Conservation (phyloP, 2,888 invertebrate genomes). For the Hanleya hanleyi region DNA sequence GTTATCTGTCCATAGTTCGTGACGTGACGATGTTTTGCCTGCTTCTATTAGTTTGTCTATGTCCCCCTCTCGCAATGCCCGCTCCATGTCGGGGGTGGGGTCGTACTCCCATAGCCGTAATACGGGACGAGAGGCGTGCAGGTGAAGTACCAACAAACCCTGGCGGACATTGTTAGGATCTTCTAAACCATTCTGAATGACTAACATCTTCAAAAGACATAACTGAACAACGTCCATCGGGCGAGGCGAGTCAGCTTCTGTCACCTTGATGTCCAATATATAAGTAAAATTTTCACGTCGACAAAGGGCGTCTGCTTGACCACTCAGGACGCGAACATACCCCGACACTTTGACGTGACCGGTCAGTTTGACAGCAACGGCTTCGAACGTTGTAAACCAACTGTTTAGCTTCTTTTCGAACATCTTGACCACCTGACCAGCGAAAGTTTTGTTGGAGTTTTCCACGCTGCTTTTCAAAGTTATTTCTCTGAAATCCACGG, state of each 20-base stretch:
- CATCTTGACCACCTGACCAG: slow-evolving; percentile 51
- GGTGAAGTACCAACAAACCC: slow-evolving; percentile 53
- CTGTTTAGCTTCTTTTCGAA: slow-evolving; percentile 56
- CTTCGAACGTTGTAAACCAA: slow-evolving; percentile 60
- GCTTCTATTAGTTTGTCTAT: slow-evolving; percentile 62
- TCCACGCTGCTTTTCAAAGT: background rate
- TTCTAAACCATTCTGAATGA: slow-evolving; percentile 59
- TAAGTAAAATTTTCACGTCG: slow-evolving; percentile 46
- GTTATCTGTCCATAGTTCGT: slow-evolving; percentile 59
- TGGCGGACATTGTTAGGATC: slow-evolving; percentile 45
- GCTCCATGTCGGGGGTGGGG: slow-evolving; percentile 57
- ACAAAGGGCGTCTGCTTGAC: slow-evolving; percentile 53
- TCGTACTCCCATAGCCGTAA: slow-evolving; percentile 57
- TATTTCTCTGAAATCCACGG: slow-evolving; percentile 49
- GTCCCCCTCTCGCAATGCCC: slow-evolving; percentile 52
- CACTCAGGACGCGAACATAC: slow-evolving; percentile 55
- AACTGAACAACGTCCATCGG: slow-evolving; percentile 61
- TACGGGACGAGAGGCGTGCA: slow-evolving; percentile 54
- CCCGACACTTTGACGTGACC: slow-evolving; percentile 63
- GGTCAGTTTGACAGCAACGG: slow-evolving; percentile 54
- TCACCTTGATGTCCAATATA: slow-evolving; percentile 55
- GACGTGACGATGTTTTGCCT: slow-evolving; percentile 54
- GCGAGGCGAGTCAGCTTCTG: slow-evolving; percentile 55
- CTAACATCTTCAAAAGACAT: slow-evolving; percentile 56
- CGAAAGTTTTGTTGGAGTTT: slow-evolving; percentile 30